Percentiles rank a stretch among this genome's conserved stretches.
Conservation (phyloP, 2,113 vertebrate genomes). For the Istiophorus platypterus region DNA sequence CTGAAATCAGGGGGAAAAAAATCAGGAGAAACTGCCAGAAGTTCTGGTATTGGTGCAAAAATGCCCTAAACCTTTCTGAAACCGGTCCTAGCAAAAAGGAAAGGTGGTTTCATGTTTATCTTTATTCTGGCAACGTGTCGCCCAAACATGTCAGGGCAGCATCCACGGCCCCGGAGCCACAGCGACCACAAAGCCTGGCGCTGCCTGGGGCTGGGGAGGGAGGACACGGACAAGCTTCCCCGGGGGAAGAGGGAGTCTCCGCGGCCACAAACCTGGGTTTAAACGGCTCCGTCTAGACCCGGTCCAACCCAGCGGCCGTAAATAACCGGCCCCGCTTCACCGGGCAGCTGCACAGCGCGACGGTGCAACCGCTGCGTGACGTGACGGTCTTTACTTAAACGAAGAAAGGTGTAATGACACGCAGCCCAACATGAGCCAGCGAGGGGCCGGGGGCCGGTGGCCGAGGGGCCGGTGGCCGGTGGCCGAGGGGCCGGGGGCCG, state of each 20-base stretch:
- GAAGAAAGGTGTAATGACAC: not conserved
- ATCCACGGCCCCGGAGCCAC: not conserved
- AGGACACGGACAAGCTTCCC: constrained; percentile 13
- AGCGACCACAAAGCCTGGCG: not conserved
- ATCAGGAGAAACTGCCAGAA: no score
- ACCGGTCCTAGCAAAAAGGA: no score
- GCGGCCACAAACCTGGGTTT: not conserved
- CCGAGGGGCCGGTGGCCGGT: not conserved
- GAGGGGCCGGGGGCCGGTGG: not conserved
- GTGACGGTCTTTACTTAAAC: not conserved
- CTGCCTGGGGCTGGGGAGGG: not conserved
- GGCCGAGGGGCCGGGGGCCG: no score
- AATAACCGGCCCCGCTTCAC: not conserved
- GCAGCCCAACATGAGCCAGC: not conserved
- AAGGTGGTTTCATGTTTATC: not conserved
- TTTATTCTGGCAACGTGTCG: not conserved
- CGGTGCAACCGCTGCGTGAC: no score
- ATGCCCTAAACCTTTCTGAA: not conserved
- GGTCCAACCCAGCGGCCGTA: not conserved
- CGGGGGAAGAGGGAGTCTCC: not conserved
- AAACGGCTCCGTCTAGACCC: not conserved
- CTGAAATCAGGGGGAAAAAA: no score
- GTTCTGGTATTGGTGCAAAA: not conserved
- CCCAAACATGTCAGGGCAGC: constrained; percentile 38
- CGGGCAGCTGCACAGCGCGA: not conserved